Evolutionary conservation across 2,113 vertebrate species (phyloP).

Genomic region (Neodontobutis hainanensis): DNA sequence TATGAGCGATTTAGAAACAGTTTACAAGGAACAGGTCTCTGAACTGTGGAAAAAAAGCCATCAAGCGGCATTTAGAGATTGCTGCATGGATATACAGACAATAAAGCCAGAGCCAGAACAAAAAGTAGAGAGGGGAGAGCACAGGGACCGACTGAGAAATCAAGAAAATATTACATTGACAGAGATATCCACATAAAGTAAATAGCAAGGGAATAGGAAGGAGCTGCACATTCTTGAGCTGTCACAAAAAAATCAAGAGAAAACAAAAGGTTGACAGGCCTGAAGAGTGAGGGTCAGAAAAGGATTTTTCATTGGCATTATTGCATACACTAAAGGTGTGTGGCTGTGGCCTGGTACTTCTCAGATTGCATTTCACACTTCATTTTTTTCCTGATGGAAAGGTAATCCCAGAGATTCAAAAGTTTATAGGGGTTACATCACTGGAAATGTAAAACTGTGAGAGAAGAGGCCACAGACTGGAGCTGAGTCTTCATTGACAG

Average conservation of each 20-base stretch:
- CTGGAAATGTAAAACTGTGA: slow-evolving; percentile 35
- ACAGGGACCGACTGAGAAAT: slow-evolving; percentile 11
- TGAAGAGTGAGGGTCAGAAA: slow-evolving; percentile 73
- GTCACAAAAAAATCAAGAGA: slow-evolving; percentile 38
- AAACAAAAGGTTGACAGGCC: slow-evolving; percentile 58
- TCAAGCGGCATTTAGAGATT: too few relatives aligned
- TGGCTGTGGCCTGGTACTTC: slow-evolving; percentile 49
- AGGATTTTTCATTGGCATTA: slow-evolving; percentile 79
- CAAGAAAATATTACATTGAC: too few relatives aligned
- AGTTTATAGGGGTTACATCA: slow-evolving; percentile 46
- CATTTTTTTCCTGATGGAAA: slow-evolving; percentile 73
- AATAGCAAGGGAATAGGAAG: slow-evolving; percentile 36
- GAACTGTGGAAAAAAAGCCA: slow-evolving; percentile 80
- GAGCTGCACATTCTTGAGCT: slow-evolving; percentile 48
- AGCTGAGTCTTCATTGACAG: too few relatives aligned
- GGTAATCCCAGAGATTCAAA: slow-evolving; percentile 72
- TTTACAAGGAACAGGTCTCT: slow-evolving; percentile 81
- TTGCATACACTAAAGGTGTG: slow-evolving; percentile 70
- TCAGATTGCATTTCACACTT: slow-evolving; percentile 80
- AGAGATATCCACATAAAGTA: too few relatives aligned
- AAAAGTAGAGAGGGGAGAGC: slow-evolving; percentile 11
- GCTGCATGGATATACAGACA: slow-evolving; percentile 28
- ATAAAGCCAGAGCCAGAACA: slow-evolving; percentile 20
- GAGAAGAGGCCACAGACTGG: slow-evolving; percentile 9
- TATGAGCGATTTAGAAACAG: slow-evolving; percentile 7